A percentile compares a stretch with the other conserved stretches of the same genome.
Conservation (phyloP, 2,888 invertebrate genomes). For the Campaea margaritaria region DNA sequence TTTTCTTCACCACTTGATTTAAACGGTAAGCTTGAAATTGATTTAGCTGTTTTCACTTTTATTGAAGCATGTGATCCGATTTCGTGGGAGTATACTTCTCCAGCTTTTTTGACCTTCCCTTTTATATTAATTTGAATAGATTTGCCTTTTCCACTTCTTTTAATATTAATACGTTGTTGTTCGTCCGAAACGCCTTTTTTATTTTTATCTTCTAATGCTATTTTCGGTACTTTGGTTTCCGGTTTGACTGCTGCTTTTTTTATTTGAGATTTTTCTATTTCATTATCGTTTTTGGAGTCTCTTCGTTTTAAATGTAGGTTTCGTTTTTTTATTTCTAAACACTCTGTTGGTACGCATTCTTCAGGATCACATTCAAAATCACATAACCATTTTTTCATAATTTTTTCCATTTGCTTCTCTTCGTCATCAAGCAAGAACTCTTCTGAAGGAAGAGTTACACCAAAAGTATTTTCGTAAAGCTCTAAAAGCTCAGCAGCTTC, state of each 20-base stretch:
- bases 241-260: slow-evolving; percentile 6
- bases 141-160: slow-evolving; percentile 3
- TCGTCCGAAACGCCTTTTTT: neutral
- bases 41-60: slow-evolving; percentile 22
- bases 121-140: slow-evolving; percentile 15
- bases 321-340: slow-evolving; percentile 46
- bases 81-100: neutral
- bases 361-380: slow-evolving; percentile 48
- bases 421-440: slow-evolving; percentile 56
- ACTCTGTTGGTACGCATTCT: slow-evolving; percentile 52
- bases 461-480: slow-evolving; percentile 18
- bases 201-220: slow-evolving; percentile 4
- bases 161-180: neutral
- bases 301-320: slow-evolving; percentile 14
- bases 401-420: slow-evolving; percentile 43
- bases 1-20: neutral
- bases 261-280: slow-evolving; percentile 1
- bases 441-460: slow-evolving; percentile 31
- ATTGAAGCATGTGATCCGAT: slow-evolving; percentile 1
- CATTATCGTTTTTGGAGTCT: neutral
- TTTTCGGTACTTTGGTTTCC: slow-evolving; percentile 14
- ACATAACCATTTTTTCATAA: slow-evolving; percentile 50
- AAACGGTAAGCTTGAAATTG: slow-evolving; percentile 10
- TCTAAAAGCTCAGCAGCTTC: slow-evolving; percentile 6
- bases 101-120: slow-evolving; percentile 18